phyloP scores from a whole-genome alignment of 2,888 invertebrate species.

The Phasia obesa region DNA sequence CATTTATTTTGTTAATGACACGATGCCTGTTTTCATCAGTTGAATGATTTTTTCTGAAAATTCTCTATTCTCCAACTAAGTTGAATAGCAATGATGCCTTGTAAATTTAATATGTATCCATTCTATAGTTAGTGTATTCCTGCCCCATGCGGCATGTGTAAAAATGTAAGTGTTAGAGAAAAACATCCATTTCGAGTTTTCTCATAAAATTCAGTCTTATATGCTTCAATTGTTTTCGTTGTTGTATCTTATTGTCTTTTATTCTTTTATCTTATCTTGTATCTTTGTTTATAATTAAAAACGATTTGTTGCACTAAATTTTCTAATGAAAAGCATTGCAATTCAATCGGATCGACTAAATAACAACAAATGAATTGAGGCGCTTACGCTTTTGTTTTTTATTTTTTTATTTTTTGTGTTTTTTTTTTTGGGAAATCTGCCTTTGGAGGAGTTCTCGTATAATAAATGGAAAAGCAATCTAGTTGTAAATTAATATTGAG shows the following conservation, averaged over 20 bases:
- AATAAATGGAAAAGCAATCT: slow-evolving; percentile 24
- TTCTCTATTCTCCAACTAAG: slow-evolving; percentile 14
- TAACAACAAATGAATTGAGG: slow-evolving; percentile 44
- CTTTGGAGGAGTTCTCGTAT: slow-evolving; percentile 18
- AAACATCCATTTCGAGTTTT: slow-evolving; percentile 29
- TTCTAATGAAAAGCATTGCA: slow-evolving; percentile 56
- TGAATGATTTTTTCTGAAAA: slow-evolving; percentile 49
- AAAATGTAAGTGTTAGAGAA: background rate
- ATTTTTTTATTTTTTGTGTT: background rate
- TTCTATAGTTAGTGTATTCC: background rate
- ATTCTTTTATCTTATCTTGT: background rate
- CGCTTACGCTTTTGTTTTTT: slow-evolving; percentile 5
- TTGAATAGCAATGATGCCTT: slow-evolving; percentile 2
- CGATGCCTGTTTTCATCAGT: slow-evolving; percentile 65
- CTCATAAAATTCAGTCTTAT: slow-evolving; percentile 19
- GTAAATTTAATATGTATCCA: no score
- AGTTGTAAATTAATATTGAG: slow-evolving; percentile 57
- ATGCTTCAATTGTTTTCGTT: slow-evolving; percentile 46
- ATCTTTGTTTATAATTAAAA: slow-evolving; percentile 60
- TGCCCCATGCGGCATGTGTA: slow-evolving; percentile 11
- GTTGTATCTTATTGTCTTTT: slow-evolving; percentile 6
- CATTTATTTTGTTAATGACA: slow-evolving; percentile 66
- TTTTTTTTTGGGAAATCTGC: slow-evolving; percentile 23
- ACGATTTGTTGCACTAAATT: slow-evolving; percentile 66
- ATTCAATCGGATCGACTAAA: slow-evolving; percentile 52